These are phyloP conservation scores for Helleia helle DNA, from an alignment of 2,888 invertebrate genomes.

Conservation along the genomic window DNA sequence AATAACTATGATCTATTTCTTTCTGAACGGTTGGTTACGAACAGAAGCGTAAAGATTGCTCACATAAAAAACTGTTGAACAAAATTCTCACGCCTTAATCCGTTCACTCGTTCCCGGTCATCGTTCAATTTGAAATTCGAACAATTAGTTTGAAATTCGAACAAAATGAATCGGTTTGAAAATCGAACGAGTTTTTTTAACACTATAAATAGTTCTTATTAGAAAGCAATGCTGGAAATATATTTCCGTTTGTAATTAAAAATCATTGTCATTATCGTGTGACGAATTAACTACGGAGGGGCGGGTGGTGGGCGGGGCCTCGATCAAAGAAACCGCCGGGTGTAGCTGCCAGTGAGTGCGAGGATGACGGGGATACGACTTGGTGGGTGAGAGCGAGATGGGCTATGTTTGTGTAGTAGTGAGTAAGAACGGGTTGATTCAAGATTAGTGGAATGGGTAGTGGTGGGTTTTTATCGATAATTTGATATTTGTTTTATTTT, in stretches of 20 bases:
- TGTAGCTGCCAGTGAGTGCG: constrained; percentile 13
- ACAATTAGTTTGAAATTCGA: not conserved
- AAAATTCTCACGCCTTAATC: constrained; percentile 8
- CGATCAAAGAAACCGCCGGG: constrained; percentile 57
- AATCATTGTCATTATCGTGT: constrained; percentile 62
- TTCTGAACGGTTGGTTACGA: constrained; percentile 6
- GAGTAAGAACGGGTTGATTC: constrained; percentile 65
- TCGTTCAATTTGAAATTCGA: not conserved
- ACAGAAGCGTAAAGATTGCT: constrained; percentile 6
- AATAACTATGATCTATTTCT: constrained; percentile 2
- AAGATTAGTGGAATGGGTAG: constrained; percentile 57
- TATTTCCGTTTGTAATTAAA: constrained; percentile 58
- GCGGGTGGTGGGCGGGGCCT: constrained; percentile 53
- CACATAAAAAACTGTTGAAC: constrained; percentile 2
- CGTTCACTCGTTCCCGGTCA: constrained; percentile 3
- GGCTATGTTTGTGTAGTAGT: constrained; percentile 43
- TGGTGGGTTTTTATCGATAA: constrained; percentile 28
- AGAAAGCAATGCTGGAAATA: constrained; percentile 13
- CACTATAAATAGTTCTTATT: constrained; percentile 9
- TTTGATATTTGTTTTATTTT: constrained; percentile 6
- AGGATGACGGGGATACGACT: constrained; percentile 29
- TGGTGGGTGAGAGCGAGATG: constrained; percentile 19
- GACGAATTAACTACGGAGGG: constrained; percentile 61
- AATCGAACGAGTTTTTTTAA: not conserved
- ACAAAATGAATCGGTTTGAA: too few relatives aligned